Conservation (phyloP, 2,113 vertebrate species). For the Seriola rivoliana region DNA sequence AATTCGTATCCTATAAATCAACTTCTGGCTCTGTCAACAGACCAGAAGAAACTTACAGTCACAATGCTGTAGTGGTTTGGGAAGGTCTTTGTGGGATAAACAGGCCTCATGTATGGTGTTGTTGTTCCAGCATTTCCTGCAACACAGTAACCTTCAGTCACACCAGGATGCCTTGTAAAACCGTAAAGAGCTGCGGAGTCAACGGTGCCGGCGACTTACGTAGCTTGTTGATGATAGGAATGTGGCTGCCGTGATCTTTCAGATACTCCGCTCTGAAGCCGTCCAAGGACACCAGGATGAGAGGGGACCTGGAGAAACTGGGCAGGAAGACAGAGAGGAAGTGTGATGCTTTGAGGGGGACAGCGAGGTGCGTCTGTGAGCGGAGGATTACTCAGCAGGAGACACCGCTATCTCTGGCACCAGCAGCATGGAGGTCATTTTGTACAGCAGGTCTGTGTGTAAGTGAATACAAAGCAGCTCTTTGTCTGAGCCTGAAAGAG, state of each 20-base stretch:
- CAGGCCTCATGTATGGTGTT: conserved; percentile 88
- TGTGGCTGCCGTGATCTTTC: conserved; percentile 82
- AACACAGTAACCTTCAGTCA: conserved; percentile 69
- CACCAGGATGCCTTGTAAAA: neutral
- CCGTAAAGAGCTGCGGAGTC: neutral
- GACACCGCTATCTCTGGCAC: conserved; percentile 19
- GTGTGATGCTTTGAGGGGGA: neutral
- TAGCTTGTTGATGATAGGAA: conserved; percentile 90
- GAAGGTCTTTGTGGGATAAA: conserved; percentile 98
- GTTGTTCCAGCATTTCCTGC: conserved; percentile 90
- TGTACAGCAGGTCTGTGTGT: conserved; percentile 26
- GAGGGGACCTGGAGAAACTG: conserved; percentile 90
- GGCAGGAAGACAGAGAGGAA: neutral
- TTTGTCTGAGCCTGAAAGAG: conserved; percentile 24
- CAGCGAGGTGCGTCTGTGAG: neutral
- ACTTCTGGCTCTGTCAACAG: neutral
- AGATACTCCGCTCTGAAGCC: conserved; percentile 94
- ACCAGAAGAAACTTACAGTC: conserved; percentile 87
- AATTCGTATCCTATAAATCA: conserved; percentile 18
- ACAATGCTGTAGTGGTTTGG: conserved; percentile 98
- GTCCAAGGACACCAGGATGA: conserved; percentile 95
- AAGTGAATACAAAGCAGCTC: conserved; percentile 39
- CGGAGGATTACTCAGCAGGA: conserved; percentile 1
- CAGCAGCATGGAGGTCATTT: neutral
- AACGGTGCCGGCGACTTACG: conserved; percentile 85